Percentiles rank a stretch among this genome's conserved stretches.
These are phyloP conservation scores for Drosophila mauritiana DNA, from an alignment of 1,140 invertebrate genomes.

Conservation along the genomic window DNA sequence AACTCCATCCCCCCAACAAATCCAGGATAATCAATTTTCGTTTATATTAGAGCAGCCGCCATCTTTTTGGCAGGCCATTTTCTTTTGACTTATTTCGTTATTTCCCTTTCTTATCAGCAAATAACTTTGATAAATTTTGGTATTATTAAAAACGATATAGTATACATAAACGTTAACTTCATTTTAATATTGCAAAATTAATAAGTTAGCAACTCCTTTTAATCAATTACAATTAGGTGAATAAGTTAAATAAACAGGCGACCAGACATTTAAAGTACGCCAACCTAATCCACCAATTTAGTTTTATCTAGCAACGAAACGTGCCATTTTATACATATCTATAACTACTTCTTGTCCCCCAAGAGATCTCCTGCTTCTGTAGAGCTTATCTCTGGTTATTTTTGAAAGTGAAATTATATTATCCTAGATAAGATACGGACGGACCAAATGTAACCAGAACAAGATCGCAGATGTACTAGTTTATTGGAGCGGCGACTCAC, in stretches of 20 bases:
- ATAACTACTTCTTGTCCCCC: neutral
- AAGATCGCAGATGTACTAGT: neutral
- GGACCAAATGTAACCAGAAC: conserved; percentile 30
- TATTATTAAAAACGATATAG: neutral
- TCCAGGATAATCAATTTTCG: conserved; percentile 78
- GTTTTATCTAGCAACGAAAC: conserved; percentile 24
- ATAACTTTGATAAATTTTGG: conserved; percentile 1
- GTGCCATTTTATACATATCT: conserved; percentile 2
- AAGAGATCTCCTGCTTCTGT: conserved; percentile 15
- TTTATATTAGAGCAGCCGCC: conserved; percentile 67
- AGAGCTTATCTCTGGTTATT: conserved; percentile 29
- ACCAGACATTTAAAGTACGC: neutral
- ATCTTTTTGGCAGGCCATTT: conserved; percentile 60
- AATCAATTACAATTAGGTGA: neutral
- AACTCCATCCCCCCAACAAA: neutral
- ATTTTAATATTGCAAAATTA: too few relatives aligned
- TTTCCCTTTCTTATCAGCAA: conserved; percentile 21
- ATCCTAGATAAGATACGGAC: conserved; percentile 44
- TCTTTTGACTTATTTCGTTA: conserved; percentile 16
- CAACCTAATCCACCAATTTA: neutral
- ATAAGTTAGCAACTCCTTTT: neutral
- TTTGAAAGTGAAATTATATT: conserved; percentile 51
- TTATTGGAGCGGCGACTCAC: conserved; percentile 86
- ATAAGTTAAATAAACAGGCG: neutral
- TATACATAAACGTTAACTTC: too few relatives aligned